phyloP scores from a whole-genome alignment of 2,888 invertebrate species.

The Drosophila longiperda region DNA sequence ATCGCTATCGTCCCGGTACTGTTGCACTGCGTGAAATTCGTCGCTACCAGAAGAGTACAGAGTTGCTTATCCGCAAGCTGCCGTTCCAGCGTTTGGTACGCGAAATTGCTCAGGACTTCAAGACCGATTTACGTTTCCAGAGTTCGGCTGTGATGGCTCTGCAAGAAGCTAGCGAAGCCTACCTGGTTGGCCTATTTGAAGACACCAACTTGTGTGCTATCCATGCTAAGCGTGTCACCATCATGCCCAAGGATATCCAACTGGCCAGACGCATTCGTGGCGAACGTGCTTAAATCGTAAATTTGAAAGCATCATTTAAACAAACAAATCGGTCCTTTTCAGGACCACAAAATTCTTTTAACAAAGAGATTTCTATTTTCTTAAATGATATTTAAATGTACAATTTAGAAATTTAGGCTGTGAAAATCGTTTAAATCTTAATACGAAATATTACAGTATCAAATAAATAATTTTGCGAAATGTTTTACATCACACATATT shows the following conservation, averaged over 20 bases:
- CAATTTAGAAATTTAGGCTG: neutral
- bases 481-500: neutral
- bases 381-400: neutral
- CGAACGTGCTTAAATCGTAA: constrained; percentile 91
- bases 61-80: constrained; percentile 32
- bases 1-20: constrained; percentile 33
- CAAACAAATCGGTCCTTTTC: constrained; percentile 50
- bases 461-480: neutral
- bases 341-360: constrained; percentile 35
- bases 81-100: constrained; percentile 34
- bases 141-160: constrained; percentile 40
- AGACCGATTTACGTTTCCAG: constrained; percentile 42
- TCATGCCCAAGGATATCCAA: constrained; percentile 99
- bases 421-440: neutral
- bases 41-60: constrained; percentile 40
- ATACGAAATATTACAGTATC: neutral
- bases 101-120: constrained; percentile 41
- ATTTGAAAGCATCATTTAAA: neutral
- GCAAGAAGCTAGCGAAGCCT: constrained; percentile 39
- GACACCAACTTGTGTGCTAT: constrained; percentile 88
- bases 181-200: constrained; percentile 29
- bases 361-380: constrained; percentile 27
- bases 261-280: constrained; percentile 97
- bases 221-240: constrained; percentile 97
- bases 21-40: constrained; percentile 37